Conservation (phyloP, 1,140 invertebrate species). For the Drosophila leontia region DNA sequence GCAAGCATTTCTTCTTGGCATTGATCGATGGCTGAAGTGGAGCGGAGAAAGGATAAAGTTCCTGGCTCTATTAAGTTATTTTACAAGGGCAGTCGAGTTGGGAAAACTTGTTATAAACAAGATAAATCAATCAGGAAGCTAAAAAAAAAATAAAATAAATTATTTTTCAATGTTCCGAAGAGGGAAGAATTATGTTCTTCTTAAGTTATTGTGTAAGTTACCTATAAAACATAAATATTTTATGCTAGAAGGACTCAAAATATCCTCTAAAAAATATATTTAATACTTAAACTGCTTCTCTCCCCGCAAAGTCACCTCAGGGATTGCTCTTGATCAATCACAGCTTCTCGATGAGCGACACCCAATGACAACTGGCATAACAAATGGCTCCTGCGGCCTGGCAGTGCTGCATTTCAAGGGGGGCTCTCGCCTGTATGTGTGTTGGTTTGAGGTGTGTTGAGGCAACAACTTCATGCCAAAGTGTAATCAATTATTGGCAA, state of each 20-base stretch:
- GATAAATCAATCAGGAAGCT: slow-evolving; percentile 5
- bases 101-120: neutral
- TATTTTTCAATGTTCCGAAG: neutral
- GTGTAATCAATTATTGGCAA: slow-evolving; percentile 82
- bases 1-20: slow-evolving; percentile 3
- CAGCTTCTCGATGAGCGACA: slow-evolving; percentile 32
- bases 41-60: neutral
- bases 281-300: too few relatives aligned
- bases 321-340: slow-evolving; percentile 23
- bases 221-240: neutral
- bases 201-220: neutral
- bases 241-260: too few relatives aligned
- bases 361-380: slow-evolving; percentile 51
- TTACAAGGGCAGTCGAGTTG: neutral
- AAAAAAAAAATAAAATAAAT: too few relatives aligned
- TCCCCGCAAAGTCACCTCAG: neutral
- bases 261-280: neutral
- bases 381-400: slow-evolving; percentile 55
- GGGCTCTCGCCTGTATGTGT: neutral
- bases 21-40: slow-evolving; percentile 39
- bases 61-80: neutral
- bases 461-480: slow-evolving; percentile 76
- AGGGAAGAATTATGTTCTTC: neutral
- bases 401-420: slow-evolving; percentile 13
- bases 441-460: slow-evolving; percentile 23